Base-by-base conservation (phyloP, 2,888 invertebrate genomes). In the Catocala nupta region DNA sequence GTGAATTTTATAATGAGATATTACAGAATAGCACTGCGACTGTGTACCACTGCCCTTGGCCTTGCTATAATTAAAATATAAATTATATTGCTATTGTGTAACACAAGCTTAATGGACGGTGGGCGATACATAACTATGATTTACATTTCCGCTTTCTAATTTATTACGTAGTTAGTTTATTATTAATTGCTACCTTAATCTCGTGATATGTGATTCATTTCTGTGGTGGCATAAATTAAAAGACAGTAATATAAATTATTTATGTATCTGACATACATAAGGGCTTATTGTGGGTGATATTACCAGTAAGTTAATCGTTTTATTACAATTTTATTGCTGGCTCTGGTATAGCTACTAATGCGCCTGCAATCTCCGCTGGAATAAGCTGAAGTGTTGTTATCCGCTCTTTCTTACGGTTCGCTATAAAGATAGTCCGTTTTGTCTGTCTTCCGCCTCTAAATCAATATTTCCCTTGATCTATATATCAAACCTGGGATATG, bases 71-170 rank as follows among this genome's bases (percentile, higher is more conserved):
- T 70, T 56, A 63, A 63, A 72, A 53, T 25, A 63, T 62, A 63
- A 68, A 54, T 55, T 45, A 13, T 48, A 45, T 44, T n/a, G 49
- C 45, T 57, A 65, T 68, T 70, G 57, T 65, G 53, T 58, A 75
- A 75, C 51, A 39, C 16, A 33, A 25, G 9, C 11, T 44, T 59
- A 63, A 54, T 63, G 33, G 59, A 67, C 67, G 10, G 48, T 63
- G 42, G 63, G 55, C 54, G 49, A 36, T 10, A 62, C 39, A 16
- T 44, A 33, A 9, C 44, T 10, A 68, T 13, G 65, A 75, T 73
- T 75, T 70, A 75, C 65, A 64, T 62, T 60, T 75, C 73, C 75
- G 61, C 54, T 65, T 47, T 62, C n/a, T 63, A 43, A 72, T 63
- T 75, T 62, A 70, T 62, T 43, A 16, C 48, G 10, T 42, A 36